A percentile compares a stretch with the other conserved stretches of the same genome.
Evolutionary conservation across 2,888 invertebrate genomes (phyloP).

Genomic region (Dasypolia templi): DNA sequence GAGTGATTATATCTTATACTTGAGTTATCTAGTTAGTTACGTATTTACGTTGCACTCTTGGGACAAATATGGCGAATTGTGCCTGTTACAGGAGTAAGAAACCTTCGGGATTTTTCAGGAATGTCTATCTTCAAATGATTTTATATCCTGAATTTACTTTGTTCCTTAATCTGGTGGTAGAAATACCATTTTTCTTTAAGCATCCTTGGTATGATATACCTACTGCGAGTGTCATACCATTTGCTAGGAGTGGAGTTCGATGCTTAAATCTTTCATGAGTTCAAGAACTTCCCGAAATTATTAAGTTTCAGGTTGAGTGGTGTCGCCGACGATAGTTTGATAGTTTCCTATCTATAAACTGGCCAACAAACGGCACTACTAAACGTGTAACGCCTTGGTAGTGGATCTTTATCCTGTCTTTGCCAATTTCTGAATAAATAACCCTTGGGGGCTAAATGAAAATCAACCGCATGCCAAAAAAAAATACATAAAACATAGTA

Average conservation of each 20-base stretch:
- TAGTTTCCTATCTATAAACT: too few species aligned
- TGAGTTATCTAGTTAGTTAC: conserved; percentile 55
- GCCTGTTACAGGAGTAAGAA: conserved; percentile 1
- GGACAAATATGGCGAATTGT: conserved; percentile 53
- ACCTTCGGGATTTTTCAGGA: conserved; percentile 26
- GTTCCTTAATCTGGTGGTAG: too few species aligned
- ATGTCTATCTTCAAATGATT: too few species aligned
- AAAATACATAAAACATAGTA: background rate
- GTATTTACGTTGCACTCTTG: conserved; percentile 63
- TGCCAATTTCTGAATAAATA: background rate
- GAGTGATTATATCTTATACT: conserved; percentile 53
- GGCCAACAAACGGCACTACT: background rate
- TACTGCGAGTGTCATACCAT: background rate
- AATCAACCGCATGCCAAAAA: background rate
- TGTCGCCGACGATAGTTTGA: too few species aligned
- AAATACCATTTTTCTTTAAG: too few species aligned
- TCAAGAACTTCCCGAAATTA: background rate
- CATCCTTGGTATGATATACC: too few species aligned
- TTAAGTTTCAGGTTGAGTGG: background rate
- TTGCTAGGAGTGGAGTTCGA: background rate
- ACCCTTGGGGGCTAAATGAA: background rate
- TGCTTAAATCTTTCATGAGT: background rate
- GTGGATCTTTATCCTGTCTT: background rate
- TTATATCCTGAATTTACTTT: too few species aligned
- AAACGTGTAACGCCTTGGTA: background rate